Base-by-base conservation (phyloP, 2,888 invertebrate species). In the Colletes collaris region DNA sequence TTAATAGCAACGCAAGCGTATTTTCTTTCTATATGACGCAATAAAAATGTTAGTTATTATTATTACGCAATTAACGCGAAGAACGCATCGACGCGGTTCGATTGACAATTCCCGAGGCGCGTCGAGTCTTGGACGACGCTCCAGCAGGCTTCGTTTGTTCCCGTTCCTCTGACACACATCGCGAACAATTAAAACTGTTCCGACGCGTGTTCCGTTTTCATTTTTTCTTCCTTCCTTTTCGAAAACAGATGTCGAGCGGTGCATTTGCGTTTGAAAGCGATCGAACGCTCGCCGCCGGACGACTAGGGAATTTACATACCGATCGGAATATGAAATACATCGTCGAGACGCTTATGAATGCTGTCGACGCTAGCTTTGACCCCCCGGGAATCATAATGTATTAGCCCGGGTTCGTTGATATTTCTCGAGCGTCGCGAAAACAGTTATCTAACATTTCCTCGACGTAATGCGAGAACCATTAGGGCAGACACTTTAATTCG, bases 381-480 rank as follows among this genome's bases (percentile, higher is more conserved):
- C 55, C 55, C 46, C 52, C 56, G 35, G 37, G 59, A 52, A 77
- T 68, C 35, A 58, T 76, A 64, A 76, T 76, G 68, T 55, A 35
- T 68, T 56, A 40, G 60, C 63, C 44, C 11, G 52, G 46, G 53
- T 55, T 62, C 76, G 76, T 76, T 79, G 76, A 79, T 70, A 70
- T 76, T 76, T 79, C 55, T 56, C 56, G 46, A 60, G 55, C 79
- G 77, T 79, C 56, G 11, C 62, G 79, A 71, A 63, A 76, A 79
- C 79, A 70, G 77, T 79, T 79, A 79, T 49, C 62, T 55, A 76
- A 76, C 64, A n/a, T 44, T 78, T 68, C 77, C 77, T 63, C 63
- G 58, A 11, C 76, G 77, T 68, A 77, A 77, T 75, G 67, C 63
- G 75, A 56, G 75, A 75, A 67, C 58, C 67, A 13, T 6, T 19